These are phyloP conservation scores for Penaeus japonicus DNA, from an alignment of 1,140 invertebrate genomes.

Conservation along the genomic window DNA sequence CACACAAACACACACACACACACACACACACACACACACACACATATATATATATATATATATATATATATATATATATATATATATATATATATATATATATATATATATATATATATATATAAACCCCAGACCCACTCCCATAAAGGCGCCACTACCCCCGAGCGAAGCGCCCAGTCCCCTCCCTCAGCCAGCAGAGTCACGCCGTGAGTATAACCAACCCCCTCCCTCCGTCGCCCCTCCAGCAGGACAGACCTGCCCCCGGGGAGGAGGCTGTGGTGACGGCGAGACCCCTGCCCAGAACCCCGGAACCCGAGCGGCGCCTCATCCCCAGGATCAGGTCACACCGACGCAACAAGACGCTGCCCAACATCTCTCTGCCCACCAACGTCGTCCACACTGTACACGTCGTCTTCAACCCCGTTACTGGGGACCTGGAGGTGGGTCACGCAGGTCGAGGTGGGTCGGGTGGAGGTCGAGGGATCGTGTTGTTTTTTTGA, in stretches of 20 bases:
- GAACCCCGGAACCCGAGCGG: conserved; percentile 25
- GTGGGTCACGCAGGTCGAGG: neutral
- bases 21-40: neutral
- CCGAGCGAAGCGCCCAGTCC: no score
- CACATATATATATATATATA: neutral
- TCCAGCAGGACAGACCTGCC: neutral
- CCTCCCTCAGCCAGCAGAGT: neutral
- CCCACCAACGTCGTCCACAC: conserved; percentile 99
- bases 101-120: neutral
- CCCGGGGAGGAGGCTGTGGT: neutral
- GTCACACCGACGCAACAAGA: conserved; percentile 67
- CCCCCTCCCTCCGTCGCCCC: neutral
- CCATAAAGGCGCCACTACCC: no score
- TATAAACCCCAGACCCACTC: neutral
- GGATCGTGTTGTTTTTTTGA: no score
- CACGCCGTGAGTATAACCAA: neutral
- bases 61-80: neutral
- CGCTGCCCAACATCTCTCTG: conserved; percentile 83
- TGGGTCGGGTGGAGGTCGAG: neutral
- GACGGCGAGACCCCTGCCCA: conserved; percentile 25
- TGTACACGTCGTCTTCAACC: conserved; percentile 95
- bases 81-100: neutral
- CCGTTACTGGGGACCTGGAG: conserved; percentile 96
- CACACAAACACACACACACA: no score
- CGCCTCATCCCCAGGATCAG: conserved; percentile 17